Evolutionary conservation across 2,113 vertebrate species (phyloP), one percentile per base, ranked within the genome.

Genomic region (Datnioides undecimradiatus): DNA sequence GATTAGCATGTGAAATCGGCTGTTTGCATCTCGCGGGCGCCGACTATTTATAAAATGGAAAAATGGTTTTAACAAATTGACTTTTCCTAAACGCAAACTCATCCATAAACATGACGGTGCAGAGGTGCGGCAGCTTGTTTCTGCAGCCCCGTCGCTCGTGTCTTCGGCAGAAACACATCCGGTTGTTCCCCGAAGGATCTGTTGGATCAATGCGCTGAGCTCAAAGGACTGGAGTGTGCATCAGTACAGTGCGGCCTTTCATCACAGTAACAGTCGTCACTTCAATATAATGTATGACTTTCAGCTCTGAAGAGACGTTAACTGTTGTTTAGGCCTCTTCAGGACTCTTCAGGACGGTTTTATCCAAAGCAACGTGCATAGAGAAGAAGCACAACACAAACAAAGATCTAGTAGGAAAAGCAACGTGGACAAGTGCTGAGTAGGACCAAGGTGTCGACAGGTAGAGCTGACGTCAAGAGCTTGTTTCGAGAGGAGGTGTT

Each of bases 1-100:
- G 67, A 78, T 82, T 78, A 85, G 48, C 60, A 68, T 68, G 34
- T 51, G 33, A 43, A 36, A 68, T 80, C 67, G 17, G 40, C 54
- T 49, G 48, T 81, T 62, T 62, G 9, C 19, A 29, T 72, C 54
- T 66, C 36, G 6, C 58, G 19, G 57, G 34, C 38, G 4, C 57
- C 6, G 38, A 34, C 73, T 57, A 38, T 78, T 69, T 64, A 64
- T 78, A 59, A 78, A 46, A 55, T 72, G 40, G 6, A 52, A 52
- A 60, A n/a, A 34, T 0, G 6, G 16, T 49, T 72, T 33, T 4
- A 57, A 62, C 19, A 79, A 57, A 57, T 41, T 27, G 16, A 31
- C 23, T 66, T 23, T 52, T 34, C 12, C 40, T 51, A 3, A 43
- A 34, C 19, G 31, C 9, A 25, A 52, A 43, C 46, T 65, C 29